These are phyloP conservation scores for Rhorus exstirpatorius DNA, from an alignment of 2,888 invertebrate species.

Conservation along the genomic window DNA sequence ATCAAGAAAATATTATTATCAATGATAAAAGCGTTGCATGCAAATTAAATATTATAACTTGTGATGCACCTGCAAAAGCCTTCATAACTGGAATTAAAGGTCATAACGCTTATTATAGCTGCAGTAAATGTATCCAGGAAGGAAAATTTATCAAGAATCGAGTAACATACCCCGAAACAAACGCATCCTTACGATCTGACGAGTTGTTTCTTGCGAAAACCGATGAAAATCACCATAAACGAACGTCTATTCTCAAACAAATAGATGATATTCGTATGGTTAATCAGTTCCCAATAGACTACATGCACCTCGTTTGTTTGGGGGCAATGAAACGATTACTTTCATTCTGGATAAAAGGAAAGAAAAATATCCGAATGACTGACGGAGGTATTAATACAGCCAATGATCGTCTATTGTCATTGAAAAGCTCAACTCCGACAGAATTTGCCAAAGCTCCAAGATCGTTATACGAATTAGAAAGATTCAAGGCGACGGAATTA, in stretches of 20 bases:
- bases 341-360: slow-evolving; percentile 37
- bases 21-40: slow-evolving; percentile 3
- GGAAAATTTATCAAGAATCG: slow-evolving; percentile 59
- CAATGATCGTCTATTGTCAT: slow-evolving; percentile 4
- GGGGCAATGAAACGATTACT: slow-evolving; percentile 65
- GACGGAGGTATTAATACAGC: slow-evolving; percentile 43
- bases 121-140: too few species aligned
- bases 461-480: slow-evolving; percentile 12
- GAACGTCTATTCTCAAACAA: slow-evolving; percentile 52
- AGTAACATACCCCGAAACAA: slow-evolving; percentile 65
- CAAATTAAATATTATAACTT: slow-evolving; percentile 17
- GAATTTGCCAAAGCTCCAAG: slow-evolving; percentile 72
- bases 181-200: slow-evolving; percentile 63
- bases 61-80: slow-evolving; percentile 72
- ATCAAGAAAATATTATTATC: slow-evolving; percentile 12
- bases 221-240: slow-evolving; percentile 61
- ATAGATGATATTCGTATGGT: slow-evolving; percentile 64
- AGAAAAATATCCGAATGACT: slow-evolving; percentile 47
- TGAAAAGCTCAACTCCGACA: slow-evolving; percentile 68
- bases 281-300: slow-evolving; percentile 68
- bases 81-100: slow-evolving; percentile 65
- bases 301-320: slow-evolving; percentile 68
- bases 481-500: slow-evolving; percentile 75
- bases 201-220: slow-evolving; percentile 60
- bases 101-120: slow-evolving; percentile 69